A percentile compares a stretch with the other conserved stretches of the same genome.
Conservation (phyloP, 2,797 vertebrate genomes). For the Hybognathus amarus region DNA sequence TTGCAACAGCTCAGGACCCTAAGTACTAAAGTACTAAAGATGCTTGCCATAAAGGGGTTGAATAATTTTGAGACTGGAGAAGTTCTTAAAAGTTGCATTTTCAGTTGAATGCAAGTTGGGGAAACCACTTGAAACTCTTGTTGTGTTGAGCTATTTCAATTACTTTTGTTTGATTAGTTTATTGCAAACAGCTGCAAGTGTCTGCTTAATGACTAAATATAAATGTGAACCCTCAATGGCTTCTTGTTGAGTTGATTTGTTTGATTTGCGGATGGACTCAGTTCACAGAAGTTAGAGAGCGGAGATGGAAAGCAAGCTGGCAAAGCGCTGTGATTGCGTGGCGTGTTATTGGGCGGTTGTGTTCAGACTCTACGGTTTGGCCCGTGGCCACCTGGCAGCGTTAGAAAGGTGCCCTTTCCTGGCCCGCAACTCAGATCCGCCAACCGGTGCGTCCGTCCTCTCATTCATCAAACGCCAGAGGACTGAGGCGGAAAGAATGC, state of each 20-base stretch:
- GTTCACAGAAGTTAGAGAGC: neutral
- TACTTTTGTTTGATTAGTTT: too few species aligned
- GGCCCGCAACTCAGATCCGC: conserved; percentile 75
- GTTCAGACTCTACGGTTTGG: conserved; percentile 83
- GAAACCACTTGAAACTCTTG: too few species aligned
- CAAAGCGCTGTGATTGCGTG: conserved; percentile 6
- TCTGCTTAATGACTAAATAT: too few species aligned
- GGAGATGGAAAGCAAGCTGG: conserved; percentile 21
- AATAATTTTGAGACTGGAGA: too few species aligned
- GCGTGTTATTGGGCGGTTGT: conserved; percentile 72
- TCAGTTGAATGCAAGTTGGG: too few species aligned
- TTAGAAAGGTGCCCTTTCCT: conserved; percentile 85
- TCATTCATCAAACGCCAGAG: conserved; percentile 83
- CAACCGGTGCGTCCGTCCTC: conserved; percentile 79
- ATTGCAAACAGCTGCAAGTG: too few species aligned
- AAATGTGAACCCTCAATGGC: too few species aligned
- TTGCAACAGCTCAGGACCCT: too few species aligned
- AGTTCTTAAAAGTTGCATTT: too few species aligned
- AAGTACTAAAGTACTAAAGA: too few species aligned
- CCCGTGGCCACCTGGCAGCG: conserved; percentile 80
- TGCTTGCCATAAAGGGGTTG: too few species aligned
- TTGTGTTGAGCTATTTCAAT: too few species aligned
- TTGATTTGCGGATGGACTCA: neutral
- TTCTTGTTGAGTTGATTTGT: neutral
- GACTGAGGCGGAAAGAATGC: conserved; percentile 76